Evolutionary conservation across 2,797 vertebrate genomes (phyloP).

Genomic region (Lepilemur septentrionalis): DNA sequence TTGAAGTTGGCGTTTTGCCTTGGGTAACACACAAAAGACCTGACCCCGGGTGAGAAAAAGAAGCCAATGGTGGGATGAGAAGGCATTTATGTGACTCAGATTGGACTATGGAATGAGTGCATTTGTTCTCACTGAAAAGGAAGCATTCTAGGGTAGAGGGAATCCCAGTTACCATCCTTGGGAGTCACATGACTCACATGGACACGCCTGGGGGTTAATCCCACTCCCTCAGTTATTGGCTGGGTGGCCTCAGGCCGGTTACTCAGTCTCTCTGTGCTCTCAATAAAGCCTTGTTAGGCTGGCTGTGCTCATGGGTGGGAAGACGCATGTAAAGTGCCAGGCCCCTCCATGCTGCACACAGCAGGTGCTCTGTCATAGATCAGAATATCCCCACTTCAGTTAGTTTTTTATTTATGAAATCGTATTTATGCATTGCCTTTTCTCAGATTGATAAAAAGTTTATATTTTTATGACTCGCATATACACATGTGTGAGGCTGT

Average conservation of each 20-base stretch:
- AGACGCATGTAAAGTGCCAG: accelerated
- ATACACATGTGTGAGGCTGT: not conserved
- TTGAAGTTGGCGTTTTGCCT: not conserved
- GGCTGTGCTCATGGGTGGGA: not conserved
- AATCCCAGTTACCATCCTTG: not conserved
- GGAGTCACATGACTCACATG: accelerated
- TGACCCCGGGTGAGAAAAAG: not conserved
- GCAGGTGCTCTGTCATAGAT: not conserved
- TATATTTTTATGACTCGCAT: not conserved
- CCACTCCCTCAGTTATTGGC: not conserved
- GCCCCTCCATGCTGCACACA: accelerated
- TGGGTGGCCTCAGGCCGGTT: not conserved
- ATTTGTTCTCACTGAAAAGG: not conserved
- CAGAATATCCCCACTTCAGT: not conserved
- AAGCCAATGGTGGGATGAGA: not conserved
- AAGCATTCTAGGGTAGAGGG: not conserved
- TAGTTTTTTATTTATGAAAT: not conserved
- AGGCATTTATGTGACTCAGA: not conserved
- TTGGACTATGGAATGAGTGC: not conserved
- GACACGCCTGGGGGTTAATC: not conserved
- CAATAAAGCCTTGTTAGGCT: not conserved
- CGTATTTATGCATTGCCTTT: not conserved
- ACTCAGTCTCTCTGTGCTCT: not conserved
- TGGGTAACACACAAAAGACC: not conserved
- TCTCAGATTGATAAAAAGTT: not conserved